A percentile compares a stretch with the other conserved stretches of the same genome.
Evolutionary conservation across 2,113 vertebrate genomes (phyloP).

Genomic region (Egretta garzetta): DNA sequence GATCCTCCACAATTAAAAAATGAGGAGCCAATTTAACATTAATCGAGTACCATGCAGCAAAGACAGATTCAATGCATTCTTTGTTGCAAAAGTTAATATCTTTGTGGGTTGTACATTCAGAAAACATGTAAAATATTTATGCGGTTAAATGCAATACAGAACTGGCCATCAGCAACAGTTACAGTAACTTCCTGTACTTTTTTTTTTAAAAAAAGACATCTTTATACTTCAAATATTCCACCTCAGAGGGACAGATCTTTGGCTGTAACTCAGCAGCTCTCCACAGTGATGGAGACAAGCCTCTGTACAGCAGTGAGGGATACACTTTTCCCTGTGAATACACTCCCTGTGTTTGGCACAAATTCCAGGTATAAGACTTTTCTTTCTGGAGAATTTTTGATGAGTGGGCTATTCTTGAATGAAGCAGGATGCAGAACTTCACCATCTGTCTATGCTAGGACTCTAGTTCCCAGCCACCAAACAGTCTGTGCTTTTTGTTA

Average conservation of each 20-base stretch:
- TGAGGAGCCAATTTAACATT: neutral
- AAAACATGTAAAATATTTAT: constrained; percentile 39
- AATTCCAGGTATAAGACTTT: neutral
- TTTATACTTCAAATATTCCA: neutral
- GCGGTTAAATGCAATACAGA: neutral
- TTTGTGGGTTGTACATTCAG: neutral
- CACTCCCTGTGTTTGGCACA: neutral
- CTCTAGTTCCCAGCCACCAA: neutral
- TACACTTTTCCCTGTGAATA: neutral
- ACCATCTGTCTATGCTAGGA: neutral
- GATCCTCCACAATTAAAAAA: neutral
- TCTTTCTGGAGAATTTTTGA: neutral
- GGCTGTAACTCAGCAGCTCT: neutral
- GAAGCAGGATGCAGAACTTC: neutral
- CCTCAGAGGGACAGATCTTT: neutral
- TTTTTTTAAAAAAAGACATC: neutral
- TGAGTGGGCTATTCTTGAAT: neutral
- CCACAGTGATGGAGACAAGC: neutral
- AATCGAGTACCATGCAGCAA: constrained; percentile 20
- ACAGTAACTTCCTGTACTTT: neutral
- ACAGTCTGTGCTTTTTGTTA: neutral
- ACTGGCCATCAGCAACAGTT: neutral
- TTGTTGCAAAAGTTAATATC: constrained; percentile 24
- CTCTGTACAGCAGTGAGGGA: neutral
- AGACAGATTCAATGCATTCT: neutral